Conservation (phyloP, 2,888 invertebrate species). For the Tortrix viridana region DNA sequence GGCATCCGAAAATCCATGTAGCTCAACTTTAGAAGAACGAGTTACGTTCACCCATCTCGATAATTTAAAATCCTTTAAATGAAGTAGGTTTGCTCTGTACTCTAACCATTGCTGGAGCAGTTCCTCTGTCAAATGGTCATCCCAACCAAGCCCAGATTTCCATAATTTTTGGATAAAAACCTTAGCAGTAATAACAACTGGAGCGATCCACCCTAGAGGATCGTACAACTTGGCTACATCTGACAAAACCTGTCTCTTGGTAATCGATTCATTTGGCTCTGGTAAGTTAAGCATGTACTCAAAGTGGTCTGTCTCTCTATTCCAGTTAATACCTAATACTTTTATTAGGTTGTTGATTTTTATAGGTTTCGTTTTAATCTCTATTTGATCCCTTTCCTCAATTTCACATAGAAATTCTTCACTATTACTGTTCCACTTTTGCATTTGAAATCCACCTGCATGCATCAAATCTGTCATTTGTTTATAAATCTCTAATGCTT, state of each 20-base stretch:
- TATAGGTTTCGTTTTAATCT: not conserved
- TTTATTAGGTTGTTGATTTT: slow-evolving; percentile 29
- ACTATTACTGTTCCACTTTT: slow-evolving; percentile 43
- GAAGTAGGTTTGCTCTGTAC: slow-evolving; percentile 5
- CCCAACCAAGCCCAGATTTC: slow-evolving; percentile 10
- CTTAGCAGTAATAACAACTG: not conserved
- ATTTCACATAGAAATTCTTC: not conserved
- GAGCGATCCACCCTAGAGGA: slow-evolving; percentile 44
- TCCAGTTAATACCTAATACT: slow-evolving; percentile 46
- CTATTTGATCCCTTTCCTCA: not conserved
- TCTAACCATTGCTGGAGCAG: slow-evolving; percentile 2
- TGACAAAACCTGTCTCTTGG: slow-evolving; percentile 44
- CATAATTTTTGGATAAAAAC: not conserved
- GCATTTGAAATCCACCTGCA: slow-evolving; percentile 41
- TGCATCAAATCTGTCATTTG: slow-evolving; percentile 41
- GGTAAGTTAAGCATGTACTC: slow-evolving; percentile 39
- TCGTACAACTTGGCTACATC: slow-evolving; percentile 47
- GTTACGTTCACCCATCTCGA: slow-evolving; percentile 39
- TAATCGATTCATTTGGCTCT: slow-evolving; percentile 23
- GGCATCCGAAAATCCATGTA: slow-evolving; percentile 43
- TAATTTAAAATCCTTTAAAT: slow-evolving; percentile 25
- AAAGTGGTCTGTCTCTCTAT: slow-evolving; percentile 41
- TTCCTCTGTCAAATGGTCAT: not conserved
- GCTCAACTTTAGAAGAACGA: slow-evolving; percentile 16
- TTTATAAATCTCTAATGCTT: slow-evolving; percentile 39